phyloP scores from a whole-genome alignment of 2,797 vertebrate species.

The Heteromormyrus szaboi region DNA sequence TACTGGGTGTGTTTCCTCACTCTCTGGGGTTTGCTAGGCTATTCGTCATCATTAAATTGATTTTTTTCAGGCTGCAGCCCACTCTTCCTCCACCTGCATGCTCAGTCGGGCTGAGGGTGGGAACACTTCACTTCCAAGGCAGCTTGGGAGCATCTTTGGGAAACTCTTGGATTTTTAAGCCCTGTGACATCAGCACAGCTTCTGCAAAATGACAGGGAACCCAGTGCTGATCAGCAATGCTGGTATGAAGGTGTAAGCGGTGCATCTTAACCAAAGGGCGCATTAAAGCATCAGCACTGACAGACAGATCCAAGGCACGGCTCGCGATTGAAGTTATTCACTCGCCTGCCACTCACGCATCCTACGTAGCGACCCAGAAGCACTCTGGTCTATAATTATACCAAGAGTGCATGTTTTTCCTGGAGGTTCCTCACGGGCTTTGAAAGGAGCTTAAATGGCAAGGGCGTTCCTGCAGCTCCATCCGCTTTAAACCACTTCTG shows the following conservation, averaged over 20 bases:
- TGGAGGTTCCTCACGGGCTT: conserved; percentile 4
- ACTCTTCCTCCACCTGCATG: not conserved
- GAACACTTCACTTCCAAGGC: not conserved
- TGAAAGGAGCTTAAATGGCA: not conserved
- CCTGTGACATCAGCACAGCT: not conserved
- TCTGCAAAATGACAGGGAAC: not conserved
- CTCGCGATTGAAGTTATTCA: not conserved
- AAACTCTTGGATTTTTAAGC: not conserved
- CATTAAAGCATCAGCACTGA: not conserved
- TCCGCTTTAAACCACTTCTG: conserved; percentile 16
- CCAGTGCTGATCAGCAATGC: not conserved
- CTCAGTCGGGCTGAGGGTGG: not conserved
- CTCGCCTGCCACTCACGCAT: not conserved
- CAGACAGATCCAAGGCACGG: not conserved
- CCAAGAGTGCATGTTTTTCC: not conserved
- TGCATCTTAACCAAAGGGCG: not conserved
- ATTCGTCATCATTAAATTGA: conserved; percentile 13
- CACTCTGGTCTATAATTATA: conserved; percentile 19
- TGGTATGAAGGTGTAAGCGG: not conserved
- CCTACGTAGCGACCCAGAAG: not conserved
- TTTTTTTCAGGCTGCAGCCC: not conserved
- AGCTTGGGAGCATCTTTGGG: not conserved
- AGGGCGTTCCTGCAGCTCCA: not conserved
- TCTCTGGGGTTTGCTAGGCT: not conserved
- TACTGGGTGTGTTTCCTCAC: not conserved